A percentile compares a stretch with the other conserved stretches of the same genome.
phyloP scores from a whole-genome alignment of 2,888 invertebrate species.

The Leucophenga maculata region DNA sequence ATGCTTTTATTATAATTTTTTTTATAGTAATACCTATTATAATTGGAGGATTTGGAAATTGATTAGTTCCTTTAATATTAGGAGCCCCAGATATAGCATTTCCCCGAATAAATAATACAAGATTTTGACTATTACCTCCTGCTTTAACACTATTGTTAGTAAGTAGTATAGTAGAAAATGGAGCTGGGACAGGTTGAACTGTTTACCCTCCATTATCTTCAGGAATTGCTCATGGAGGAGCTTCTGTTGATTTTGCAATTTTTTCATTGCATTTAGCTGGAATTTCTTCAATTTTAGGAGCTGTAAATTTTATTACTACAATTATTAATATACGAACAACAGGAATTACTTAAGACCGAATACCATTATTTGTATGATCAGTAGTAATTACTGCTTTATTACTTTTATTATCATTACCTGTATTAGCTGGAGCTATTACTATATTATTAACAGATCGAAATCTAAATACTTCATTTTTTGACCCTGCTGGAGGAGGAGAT shows the following conservation, averaged over 20 bases:
- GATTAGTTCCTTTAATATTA: slow-evolving; percentile 83
- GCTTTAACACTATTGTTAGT: slow-evolving; percentile 78
- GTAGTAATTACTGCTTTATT: slow-evolving; percentile 79
- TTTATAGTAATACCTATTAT: slow-evolving; percentile 83
- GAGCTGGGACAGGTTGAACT: slow-evolving; percentile 85
- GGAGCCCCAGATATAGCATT: slow-evolving; percentile 87
- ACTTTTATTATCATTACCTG: slow-evolving; percentile 80
- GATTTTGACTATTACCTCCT: slow-evolving; percentile 84
- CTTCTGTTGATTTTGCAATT: slow-evolving; percentile 83
- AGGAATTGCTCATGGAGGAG: slow-evolving; percentile 77
- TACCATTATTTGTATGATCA: slow-evolving; percentile 83
- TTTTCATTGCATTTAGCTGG: slow-evolving; percentile 85
- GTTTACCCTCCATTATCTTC: slow-evolving; percentile 81
- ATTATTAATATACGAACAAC: slow-evolving; percentile 80
- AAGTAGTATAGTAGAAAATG: slow-evolving; percentile 79
- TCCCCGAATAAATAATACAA: slow-evolving; percentile 88
- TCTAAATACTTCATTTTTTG: slow-evolving; percentile 86
- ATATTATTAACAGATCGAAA: slow-evolving; percentile 86
- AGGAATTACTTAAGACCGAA: slow-evolving; percentile 77
- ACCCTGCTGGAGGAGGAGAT: slow-evolving; percentile 85
- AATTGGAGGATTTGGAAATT: slow-evolving; percentile 89
- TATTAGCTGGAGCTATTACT: slow-evolving; percentile 85
- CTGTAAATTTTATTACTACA: slow-evolving; percentile 86
- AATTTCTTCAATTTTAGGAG: slow-evolving; percentile 81
- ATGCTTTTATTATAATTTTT: slow-evolving; percentile 89